These are phyloP conservation scores for Listronotus bonariensis DNA, from an alignment of 1,140 invertebrate species.

Conservation along the genomic window DNA sequence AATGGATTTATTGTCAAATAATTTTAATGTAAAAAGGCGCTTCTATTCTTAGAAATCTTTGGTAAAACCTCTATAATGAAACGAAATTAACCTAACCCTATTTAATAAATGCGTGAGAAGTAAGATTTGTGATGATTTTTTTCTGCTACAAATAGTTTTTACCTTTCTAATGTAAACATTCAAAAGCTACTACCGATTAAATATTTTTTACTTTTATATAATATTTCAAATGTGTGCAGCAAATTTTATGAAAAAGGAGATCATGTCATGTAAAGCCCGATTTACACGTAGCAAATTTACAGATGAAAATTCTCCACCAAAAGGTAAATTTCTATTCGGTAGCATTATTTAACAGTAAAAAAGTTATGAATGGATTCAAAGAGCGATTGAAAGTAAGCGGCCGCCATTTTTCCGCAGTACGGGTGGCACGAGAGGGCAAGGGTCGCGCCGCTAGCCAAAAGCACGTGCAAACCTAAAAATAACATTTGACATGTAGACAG, in stretches of 20 bases:
- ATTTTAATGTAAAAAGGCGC: too few relatives aligned
- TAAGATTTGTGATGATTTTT: too few relatives aligned
- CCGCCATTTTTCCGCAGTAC: constrained; percentile 49
- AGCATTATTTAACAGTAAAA: constrained; percentile 23
- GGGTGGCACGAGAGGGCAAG: constrained; percentile 53
- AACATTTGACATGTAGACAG: background rate
- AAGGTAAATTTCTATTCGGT: constrained; percentile 8
- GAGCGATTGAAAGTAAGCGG: constrained; percentile 51
- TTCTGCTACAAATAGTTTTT: too few relatives aligned
- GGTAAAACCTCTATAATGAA: constrained; percentile 27
- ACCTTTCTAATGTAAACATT: too few relatives aligned
- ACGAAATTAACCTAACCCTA: constrained; percentile 17
- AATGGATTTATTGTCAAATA: too few relatives aligned
- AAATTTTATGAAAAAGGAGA: too few relatives aligned
- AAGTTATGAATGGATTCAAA: constrained; percentile 32
- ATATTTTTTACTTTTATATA: too few relatives aligned
- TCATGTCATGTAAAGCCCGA: background rate
- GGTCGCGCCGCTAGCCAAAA: constrained; percentile 48
- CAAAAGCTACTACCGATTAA: too few relatives aligned
- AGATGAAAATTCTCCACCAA: too few relatives aligned
- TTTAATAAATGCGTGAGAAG: constrained; percentile 10
- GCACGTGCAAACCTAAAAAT: constrained; percentile 53
- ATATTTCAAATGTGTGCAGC: too few relatives aligned
- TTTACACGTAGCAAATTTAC: too few relatives aligned
- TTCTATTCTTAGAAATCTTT: too few relatives aligned